A percentile compares a stretch with the other conserved stretches of the same genome.
Conservation (phyloP, 2,888 invertebrate genomes). For the Hylaea fasciaria region DNA sequence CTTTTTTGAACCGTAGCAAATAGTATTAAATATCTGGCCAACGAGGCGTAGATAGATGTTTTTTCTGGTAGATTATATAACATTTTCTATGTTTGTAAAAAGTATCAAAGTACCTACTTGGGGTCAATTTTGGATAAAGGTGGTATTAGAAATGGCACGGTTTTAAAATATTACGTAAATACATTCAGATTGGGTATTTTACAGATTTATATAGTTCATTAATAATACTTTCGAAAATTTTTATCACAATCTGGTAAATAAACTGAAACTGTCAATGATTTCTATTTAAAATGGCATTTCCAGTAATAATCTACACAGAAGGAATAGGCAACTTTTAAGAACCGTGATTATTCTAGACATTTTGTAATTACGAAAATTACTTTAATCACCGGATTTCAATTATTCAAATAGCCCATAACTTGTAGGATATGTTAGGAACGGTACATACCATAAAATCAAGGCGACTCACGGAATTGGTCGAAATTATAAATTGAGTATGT, state of each 20-base stretch:
- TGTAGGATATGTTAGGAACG: background rate
- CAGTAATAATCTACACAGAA: too few species aligned
- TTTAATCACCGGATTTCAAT: slow-evolving; percentile 24
- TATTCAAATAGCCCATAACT: slow-evolving; percentile 3
- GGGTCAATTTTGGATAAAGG: background rate
- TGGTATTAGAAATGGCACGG: background rate
- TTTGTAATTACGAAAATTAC: slow-evolving; percentile 14
- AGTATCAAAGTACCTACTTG: slow-evolving; percentile 4
- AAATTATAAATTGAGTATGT: too few species aligned
- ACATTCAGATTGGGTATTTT: too few species aligned
- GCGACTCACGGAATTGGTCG: too few species aligned
- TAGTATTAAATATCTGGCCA: slow-evolving; percentile 29
- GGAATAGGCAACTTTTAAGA: background rate
- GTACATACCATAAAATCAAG: background rate
- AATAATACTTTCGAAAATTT: too few species aligned
- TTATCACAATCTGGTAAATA: too few species aligned
- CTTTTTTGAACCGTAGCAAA: slow-evolving; percentile 31
- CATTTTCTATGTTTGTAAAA: slow-evolving; percentile 22
- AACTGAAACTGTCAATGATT: too few species aligned
- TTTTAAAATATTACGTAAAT: too few species aligned
- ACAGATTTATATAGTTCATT: too few species aligned
- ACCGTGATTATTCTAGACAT: slow-evolving; percentile 8
- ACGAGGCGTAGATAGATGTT: slow-evolving; percentile 27
- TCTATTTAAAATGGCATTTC: too few species aligned
- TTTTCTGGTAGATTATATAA: slow-evolving; percentile 23